phyloP scores from a whole-genome alignment of 37 sponge, comb jelly and placozoan genomes.

The Eunapius fragilis region DNA sequence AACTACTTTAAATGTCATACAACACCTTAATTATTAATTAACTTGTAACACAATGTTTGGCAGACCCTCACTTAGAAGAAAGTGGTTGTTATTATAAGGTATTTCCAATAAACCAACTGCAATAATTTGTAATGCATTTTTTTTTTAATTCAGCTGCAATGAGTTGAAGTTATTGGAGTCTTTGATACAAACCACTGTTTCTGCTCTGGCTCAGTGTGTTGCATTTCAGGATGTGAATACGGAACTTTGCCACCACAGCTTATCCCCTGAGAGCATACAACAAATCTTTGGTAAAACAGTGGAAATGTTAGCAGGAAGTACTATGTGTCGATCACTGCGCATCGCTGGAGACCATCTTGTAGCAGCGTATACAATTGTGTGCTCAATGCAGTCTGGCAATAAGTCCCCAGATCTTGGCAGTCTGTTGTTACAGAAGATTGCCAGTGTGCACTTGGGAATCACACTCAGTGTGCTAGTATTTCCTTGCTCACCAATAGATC shows the following conservation, averaged over 20 bases:
- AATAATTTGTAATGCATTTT: neutral
- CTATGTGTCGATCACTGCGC: neutral
- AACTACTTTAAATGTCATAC: no score
- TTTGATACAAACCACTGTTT: neutral
- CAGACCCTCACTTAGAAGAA: no score
- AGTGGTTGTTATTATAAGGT: no score
- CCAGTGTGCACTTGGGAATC: slow-evolving; percentile 29
- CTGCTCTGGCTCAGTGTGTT: neutral
- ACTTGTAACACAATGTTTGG: no score
- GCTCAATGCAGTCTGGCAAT: neutral
- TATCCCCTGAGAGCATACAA: neutral
- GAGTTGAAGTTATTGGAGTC: neutral
- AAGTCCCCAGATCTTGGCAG: neutral
- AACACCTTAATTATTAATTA: no score
- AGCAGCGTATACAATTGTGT: neutral
- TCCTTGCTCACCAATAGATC: slow-evolving; percentile 46
- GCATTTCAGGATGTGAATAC: neutral
- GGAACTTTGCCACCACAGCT: neutral
- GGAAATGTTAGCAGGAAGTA: neutral
- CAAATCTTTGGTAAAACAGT: neutral
- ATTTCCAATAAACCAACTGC: no score
- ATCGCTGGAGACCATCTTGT: slow-evolving; percentile 3
- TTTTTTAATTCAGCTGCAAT: neutral
- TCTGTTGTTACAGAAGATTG: slow-evolving; percentile 6
- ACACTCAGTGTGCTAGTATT: slow-evolving; percentile 13